Evolutionary conservation across 2,888 invertebrate genomes (phyloP).

Genomic region (Chrysolina haemoptera): DNA sequence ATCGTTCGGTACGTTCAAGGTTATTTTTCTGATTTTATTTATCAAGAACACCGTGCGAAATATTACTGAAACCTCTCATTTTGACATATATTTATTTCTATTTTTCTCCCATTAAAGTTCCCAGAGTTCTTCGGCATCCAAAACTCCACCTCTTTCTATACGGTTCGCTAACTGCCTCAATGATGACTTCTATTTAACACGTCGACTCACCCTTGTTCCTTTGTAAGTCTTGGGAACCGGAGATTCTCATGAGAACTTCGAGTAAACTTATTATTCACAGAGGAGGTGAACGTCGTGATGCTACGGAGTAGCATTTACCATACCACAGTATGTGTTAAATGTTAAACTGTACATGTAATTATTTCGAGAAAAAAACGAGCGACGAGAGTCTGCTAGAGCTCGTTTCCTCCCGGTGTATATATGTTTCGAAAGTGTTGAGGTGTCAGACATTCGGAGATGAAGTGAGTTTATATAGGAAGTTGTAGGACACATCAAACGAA

Average conservation of each 20-base stretch:
- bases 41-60: too few relatives aligned
- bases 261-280: slow-evolving; percentile 40
- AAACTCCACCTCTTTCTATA: slow-evolving; percentile 1
- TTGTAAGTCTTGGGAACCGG: slow-evolving; percentile 45
- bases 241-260: slow-evolving; percentile 48
- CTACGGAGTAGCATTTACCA: slow-evolving; percentile 5
- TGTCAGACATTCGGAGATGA: background rate
- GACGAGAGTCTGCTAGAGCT: slow-evolving; percentile 6
- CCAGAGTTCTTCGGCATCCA: slow-evolving; percentile 3
- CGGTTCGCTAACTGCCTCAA: slow-evolving; percentile 17
- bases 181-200: slow-evolving; percentile 49
- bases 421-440: background rate
- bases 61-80: too few relatives aligned
- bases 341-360: slow-evolving; percentile 13
- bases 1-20: too few relatives aligned
- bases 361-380: background rate
- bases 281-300: slow-evolving; percentile 35
- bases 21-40: too few relatives aligned
- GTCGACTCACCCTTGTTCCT: slow-evolving; percentile 52
- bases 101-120: background rate
- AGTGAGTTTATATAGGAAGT: too few relatives aligned
- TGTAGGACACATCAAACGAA: too few relatives aligned
- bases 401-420: slow-evolving; percentile 7
- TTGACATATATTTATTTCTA: too few relatives aligned
- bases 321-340: slow-evolving; percentile 13